Evolutionary conservation across 2,113 vertebrate species (phyloP).

Genomic region (Acrocephalus arundinaceus): DNA sequence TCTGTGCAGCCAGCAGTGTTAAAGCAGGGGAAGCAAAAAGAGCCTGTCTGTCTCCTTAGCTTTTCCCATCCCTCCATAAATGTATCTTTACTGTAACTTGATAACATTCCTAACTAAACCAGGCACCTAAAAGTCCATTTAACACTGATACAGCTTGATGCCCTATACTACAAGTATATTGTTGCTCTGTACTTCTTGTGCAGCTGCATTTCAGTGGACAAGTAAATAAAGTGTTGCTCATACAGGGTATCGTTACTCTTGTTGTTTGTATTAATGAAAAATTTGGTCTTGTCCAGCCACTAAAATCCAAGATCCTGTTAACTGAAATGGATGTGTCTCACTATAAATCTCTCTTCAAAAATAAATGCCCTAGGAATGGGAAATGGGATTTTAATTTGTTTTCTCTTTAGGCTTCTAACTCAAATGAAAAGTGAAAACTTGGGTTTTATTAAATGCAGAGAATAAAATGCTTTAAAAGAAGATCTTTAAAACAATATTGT

Average conservation of each 20-base stretch:
- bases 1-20: not conserved
- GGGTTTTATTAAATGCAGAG: not conserved
- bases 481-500: not conserved
- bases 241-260: not conserved
- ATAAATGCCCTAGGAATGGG: not conserved
- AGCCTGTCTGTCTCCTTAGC: not conserved
- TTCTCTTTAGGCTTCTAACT: not conserved
- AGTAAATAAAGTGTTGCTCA: not conserved
- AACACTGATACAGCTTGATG: not conserved
- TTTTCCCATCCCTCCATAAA: not conserved
- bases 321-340: not conserved
- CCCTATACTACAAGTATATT: not conserved
- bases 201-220: not conserved
- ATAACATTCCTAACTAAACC: not conserved
- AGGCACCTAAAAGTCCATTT: not conserved
- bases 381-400: not conserved
- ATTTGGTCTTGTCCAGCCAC: not conserved
- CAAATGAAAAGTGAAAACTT: not conserved
- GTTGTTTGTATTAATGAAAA: not conserved
- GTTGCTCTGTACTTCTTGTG: not conserved
- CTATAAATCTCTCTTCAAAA: not conserved
- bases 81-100: not conserved
- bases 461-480: not conserved
- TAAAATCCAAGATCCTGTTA: not conserved
- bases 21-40: not conserved